Evolutionary conservation across 2,888 invertebrate species (phyloP).

Genomic region (Myopa tessellatipennis): DNA sequence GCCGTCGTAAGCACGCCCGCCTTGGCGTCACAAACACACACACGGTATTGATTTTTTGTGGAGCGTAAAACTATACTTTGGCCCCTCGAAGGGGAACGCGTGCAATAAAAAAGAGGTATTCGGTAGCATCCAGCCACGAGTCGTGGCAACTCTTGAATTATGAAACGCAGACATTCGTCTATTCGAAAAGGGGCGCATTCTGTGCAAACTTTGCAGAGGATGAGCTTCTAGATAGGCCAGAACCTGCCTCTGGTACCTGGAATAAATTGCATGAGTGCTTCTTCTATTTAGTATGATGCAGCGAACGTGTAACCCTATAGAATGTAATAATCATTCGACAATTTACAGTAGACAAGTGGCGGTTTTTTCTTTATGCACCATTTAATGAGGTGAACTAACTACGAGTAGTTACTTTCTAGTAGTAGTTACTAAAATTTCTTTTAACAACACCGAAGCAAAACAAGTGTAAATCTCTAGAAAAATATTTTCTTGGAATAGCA

Average conservation of each 20-base stretch:
- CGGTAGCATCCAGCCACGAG: background rate
- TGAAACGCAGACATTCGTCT: conserved; percentile 11
- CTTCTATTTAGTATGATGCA: background rate
- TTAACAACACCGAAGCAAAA: too few species aligned
- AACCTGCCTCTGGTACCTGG: conserved; percentile 1
- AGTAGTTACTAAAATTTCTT: too few species aligned
- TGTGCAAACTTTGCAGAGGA: background rate
- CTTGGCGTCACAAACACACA: background rate
- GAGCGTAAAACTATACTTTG: background rate
- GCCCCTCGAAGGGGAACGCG: background rate
- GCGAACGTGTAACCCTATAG: background rate
- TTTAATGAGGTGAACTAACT: too few species aligned
- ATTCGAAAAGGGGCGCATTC: background rate
- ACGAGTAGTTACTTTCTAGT: too few species aligned
- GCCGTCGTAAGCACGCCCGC: background rate
- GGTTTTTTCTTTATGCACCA: too few species aligned
- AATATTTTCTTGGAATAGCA: too few species aligned
- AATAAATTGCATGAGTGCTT: conserved; percentile 5
- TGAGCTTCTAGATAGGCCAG: background rate
- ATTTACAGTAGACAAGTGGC: too few species aligned
- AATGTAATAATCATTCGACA: background rate
- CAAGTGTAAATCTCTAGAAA: too few species aligned
- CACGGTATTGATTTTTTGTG: conserved; percentile 24
- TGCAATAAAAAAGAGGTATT: background rate
- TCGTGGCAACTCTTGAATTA: conserved; percentile 20